Evolutionary conservation across 2,888 invertebrate species (phyloP), one percentile per base, ranked within the genome.

Genomic region (Brenthis ino): DNA sequence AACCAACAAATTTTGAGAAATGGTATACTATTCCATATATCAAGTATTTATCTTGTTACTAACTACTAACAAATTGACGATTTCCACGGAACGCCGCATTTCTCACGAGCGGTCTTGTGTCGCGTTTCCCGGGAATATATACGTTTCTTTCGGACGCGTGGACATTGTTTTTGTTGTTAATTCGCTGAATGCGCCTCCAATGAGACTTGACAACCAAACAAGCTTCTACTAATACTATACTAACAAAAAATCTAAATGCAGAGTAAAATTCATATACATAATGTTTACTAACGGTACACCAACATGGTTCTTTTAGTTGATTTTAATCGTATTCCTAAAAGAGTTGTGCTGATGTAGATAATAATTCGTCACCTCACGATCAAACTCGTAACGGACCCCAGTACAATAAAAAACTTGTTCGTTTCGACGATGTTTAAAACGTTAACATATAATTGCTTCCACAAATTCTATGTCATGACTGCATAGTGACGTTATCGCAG

Each of bases 1-100:
- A 50, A 50, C 33, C n/a, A 13, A 28, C 13, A 33, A 20, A 37
- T 50, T 51, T n/a, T 13, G 43, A 20, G 20, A 53, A 53, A 63
- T 13, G 37, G 37, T 60, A 50, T 60, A 79, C 81, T 80, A 80
- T 79, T 82, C 81, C 74, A 72, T 78, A 82, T 80, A 79, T 43
- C 37, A 11, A 11, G 37, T 43, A 43, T 43, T 43, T 43, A 43
- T 43, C 37, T 43, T 43, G 11, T 11, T 11, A 43, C 11, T 1
- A 43, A 43, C 83, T 73, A 78, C 80, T 84, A 80, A 81, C 79
- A 83, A 85, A 85, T 79, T 79, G 77, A 73, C 77, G 77, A 75
- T 74, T 78, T 77, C 78, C 74, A 68, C 67, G 67, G 70, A 77
- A 76, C 70, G 69, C 57, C 55, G 33, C 73, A 70, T 71, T 76